Conservation (phyloP, 92 coral and sea anemone species). For the Ricordea florida region DNA sequence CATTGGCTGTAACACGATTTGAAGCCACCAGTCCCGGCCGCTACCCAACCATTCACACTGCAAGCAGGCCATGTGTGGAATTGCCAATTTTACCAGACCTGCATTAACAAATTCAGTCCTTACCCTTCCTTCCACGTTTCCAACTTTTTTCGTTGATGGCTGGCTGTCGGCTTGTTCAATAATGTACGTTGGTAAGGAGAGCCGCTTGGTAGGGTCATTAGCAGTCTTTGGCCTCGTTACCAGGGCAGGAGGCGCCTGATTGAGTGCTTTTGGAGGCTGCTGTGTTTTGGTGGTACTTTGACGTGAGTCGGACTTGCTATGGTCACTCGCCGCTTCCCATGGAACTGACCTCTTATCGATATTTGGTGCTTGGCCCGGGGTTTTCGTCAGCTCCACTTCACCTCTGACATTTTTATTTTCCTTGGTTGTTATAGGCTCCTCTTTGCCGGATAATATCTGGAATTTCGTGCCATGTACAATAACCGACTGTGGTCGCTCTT, state of each 20-base stretch:
- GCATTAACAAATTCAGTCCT: background rate
- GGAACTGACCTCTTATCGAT: too few species aligned
- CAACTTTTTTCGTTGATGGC: background rate
- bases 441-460: background rate
- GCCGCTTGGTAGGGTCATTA: constrained; percentile 35
- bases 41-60: too few species aligned
- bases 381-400: too few species aligned
- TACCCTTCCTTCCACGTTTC: constrained; percentile 28
- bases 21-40: too few species aligned
- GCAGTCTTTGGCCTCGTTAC: constrained; percentile 16
- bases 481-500: constrained; percentile 11
- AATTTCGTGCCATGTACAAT: constrained; percentile 1
- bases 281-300: background rate
- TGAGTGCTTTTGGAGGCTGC: too few species aligned
- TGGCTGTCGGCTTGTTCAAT: constrained; percentile 30
- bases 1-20: too few species aligned
- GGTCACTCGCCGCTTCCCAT: too few species aligned
- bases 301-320: background rate
- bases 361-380: too few species aligned
- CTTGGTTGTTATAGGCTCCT: background rate
- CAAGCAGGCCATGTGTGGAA: background rate
- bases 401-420: background rate
- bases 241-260: background rate
- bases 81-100: too few species aligned
- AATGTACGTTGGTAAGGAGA: constrained; percentile 48